Base-by-base conservation (phyloP, 2,797 vertebrate genomes). In the Xiphorhynchus erythropygius region DNA sequence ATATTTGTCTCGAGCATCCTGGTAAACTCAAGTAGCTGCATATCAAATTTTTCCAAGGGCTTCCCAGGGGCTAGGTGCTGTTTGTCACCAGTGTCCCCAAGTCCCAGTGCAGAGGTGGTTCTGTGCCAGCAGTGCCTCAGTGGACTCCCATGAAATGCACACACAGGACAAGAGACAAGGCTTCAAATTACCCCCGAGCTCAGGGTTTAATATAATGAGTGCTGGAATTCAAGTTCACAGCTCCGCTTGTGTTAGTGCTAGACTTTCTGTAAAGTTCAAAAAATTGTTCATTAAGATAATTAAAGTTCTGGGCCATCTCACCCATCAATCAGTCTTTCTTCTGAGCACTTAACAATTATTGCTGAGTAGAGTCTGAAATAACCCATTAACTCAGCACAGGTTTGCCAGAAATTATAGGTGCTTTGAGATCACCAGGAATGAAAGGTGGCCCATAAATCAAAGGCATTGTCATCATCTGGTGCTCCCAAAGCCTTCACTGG, bases 301-400 rank as follows among this genome's bases (percentile, higher is more conserved):
- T 95, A 92, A 93, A 95, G 77, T 90, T 87, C 81, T 91, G 50
- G 57, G 96, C 90, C 78, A 87, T 91, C 69, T 96, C 85, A 94
- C 71, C 35, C 87, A 95, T 94, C 89, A 87, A 63, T 94, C 90
- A 95, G 52, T 90, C 90, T 88, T 94, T 71, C 70, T 89, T 89
- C 71, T 95, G 70, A 96, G 59, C 77, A 80, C 62, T 95, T 84
- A 82, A 84, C 90, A 89, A 93, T 95, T 96, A 97, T 90, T 95
- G 92, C 90, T 57, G 85, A 84, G 79, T 35, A 87, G 86, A 85
- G 53, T 86, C 73, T 85, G 91, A 93, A 88, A 91, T 76, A 96
- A 87, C 52, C 50, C 86, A 94, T 87, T 93, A 94, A 87, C 62
- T 85, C 69, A 33, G 79, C 75, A 76, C 83, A 90, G 68, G 81